A percentile compares a stretch with the other conserved stretches of the same genome.
Conservation (phyloP, 2,888 invertebrate genomes). For the Drosophila mettleri region DNA sequence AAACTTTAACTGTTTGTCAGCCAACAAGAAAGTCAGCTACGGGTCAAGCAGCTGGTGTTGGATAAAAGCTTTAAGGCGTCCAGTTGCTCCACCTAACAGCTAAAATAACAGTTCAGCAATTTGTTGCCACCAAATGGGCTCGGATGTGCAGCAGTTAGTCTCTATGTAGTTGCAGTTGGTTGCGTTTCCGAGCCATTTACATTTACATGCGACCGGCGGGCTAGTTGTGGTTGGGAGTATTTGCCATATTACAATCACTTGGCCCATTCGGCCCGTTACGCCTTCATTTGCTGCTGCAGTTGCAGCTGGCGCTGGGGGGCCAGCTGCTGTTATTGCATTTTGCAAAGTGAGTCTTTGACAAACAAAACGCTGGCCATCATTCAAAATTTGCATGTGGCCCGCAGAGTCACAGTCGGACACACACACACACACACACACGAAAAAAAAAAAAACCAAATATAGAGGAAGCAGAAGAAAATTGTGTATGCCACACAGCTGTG, state of each 20-base stretch:
- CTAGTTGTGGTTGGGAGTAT: neutral
- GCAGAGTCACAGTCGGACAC: neutral
- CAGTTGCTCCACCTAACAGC: no score
- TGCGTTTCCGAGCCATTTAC: conserved; percentile 11
- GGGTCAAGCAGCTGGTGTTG: neutral
- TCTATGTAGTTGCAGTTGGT: neutral
- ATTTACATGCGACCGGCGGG: conserved; percentile 1
- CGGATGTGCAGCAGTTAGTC: neutral
- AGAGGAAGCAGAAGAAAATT: neutral
- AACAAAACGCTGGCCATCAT: conserved; percentile 45
- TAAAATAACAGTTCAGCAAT: conserved; percentile 7
- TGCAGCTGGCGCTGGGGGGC: conserved; percentile 5
- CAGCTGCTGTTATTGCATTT: conserved; percentile 39
- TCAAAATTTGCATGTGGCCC: conserved; percentile 23
- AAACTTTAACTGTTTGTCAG: conserved; percentile 13
- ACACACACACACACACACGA: no score
- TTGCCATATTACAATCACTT: conserved; percentile 14
- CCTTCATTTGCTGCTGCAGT: conserved; percentile 22
- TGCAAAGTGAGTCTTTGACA: conserved; percentile 36
- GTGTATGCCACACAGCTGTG: conserved; percentile 2
- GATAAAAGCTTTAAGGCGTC: neutral
- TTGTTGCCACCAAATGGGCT: neutral
- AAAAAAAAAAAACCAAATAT: neutral
- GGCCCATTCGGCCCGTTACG: conserved; percentile 13
- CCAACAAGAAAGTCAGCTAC: conserved; percentile 1